Evolutionary conservation across 2,888 invertebrate genomes (phyloP).

Genomic region (Oeneis ivallda): DNA sequence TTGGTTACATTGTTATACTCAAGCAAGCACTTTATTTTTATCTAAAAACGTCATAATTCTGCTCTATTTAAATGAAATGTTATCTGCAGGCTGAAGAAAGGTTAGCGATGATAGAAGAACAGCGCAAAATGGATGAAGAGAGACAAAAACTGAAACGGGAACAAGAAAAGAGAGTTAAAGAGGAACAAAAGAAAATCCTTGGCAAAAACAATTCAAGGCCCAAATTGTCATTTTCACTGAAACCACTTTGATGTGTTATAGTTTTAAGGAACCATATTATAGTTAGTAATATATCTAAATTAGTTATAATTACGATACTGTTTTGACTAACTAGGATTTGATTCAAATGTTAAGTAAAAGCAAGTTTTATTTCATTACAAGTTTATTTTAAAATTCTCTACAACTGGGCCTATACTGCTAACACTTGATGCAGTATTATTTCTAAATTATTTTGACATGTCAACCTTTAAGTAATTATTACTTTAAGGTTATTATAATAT

Average conservation of each 20-base stretch:
- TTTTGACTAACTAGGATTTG: slow-evolving; percentile 14
- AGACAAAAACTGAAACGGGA: slow-evolving; percentile 95
- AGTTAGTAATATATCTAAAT: slow-evolving; percentile 16
- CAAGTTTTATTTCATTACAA: neutral
- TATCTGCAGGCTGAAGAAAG: slow-evolving; percentile 94
- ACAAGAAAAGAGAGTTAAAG: slow-evolving; percentile 94
- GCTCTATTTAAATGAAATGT: neutral
- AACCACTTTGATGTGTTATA: slow-evolving; percentile 81
- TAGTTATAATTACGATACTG: slow-evolving; percentile 22
- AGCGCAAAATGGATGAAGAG: slow-evolving; percentile 97
- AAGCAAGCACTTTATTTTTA: too few relatives aligned
- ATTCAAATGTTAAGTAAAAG: neutral
- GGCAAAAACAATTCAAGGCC: slow-evolving; percentile 98
- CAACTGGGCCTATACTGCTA: too few relatives aligned
- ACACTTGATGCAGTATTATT: too few relatives aligned
- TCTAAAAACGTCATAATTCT: neutral
- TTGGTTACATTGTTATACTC: too few relatives aligned
- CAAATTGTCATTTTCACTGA: slow-evolving; percentile 94
- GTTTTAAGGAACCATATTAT: slow-evolving; percentile 6
- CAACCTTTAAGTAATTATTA: too few relatives aligned
- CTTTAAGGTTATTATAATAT: too few relatives aligned
- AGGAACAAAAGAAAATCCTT: slow-evolving; percentile 97
- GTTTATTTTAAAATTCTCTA: too few relatives aligned
- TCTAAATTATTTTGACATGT: too few relatives aligned
- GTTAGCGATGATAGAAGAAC: slow-evolving; percentile 97